A percentile compares a stretch with the other conserved stretches of the same genome.
Evolutionary conservation across 2,888 invertebrate species (phyloP).

Genomic region (Ectobius pallidus): DNA sequence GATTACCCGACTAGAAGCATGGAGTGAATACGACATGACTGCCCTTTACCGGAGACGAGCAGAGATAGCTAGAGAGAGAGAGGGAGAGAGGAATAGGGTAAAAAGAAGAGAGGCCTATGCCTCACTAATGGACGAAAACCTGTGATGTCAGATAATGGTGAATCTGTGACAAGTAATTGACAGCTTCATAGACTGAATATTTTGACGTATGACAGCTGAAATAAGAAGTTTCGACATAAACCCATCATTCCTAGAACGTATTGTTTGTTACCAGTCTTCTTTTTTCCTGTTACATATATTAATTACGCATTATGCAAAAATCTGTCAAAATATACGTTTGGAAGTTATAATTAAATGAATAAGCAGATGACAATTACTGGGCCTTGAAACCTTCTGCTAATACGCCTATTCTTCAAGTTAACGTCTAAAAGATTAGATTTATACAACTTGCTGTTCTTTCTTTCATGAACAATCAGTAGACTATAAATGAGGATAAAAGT

Average conservation of each 20-base stretch:
- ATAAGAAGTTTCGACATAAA: neutral
- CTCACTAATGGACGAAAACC: constrained; percentile 41
- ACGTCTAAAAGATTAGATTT: too few species aligned
- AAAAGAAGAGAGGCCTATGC: neutral
- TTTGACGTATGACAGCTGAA: neutral
- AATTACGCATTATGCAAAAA: too few species aligned
- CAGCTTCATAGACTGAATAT: neutral
- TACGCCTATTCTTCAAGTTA: too few species aligned
- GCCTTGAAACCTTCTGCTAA: too few species aligned
- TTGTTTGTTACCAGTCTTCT: neutral
- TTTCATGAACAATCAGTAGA: too few species aligned
- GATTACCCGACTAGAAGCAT: constrained; percentile 16
- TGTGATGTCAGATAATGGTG: constrained; percentile 31
- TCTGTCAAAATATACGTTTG: too few species aligned
- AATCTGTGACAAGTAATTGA: constrained; percentile 12
- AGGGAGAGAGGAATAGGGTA: too few species aligned
- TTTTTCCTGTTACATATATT: neutral
- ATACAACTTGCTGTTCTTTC: too few species aligned
- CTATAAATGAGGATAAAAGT: too few species aligned
- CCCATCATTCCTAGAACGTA: neutral
- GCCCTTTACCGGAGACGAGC: neutral
- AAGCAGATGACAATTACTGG: too few species aligned
- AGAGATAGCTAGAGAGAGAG: too few species aligned
- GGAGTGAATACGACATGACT: neutral
- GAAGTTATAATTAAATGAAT: too few species aligned